These are phyloP conservation scores for Ptychoptera albimana DNA, from an alignment of 2,888 invertebrate genomes.

Conservation along the genomic window DNA sequence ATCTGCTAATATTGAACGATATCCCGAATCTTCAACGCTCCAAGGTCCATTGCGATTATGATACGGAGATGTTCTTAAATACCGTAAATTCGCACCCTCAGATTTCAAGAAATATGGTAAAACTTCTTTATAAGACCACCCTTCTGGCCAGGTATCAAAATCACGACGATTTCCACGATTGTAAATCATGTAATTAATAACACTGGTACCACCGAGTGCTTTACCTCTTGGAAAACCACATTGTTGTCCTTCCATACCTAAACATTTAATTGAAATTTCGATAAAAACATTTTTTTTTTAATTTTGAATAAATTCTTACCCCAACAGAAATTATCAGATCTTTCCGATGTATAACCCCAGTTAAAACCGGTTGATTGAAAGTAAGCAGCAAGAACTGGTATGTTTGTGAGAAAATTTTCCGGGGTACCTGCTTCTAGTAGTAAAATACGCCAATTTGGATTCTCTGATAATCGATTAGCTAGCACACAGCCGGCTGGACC, in stretches of 20 bases:
- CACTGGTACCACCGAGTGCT: conserved; percentile 40
- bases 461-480: conserved; percentile 29
- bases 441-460: conserved; percentile 31
- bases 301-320: no score
- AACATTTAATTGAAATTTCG: background rate
- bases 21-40: conserved; percentile 42
- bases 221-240: conserved; percentile 38
- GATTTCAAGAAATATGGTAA: conserved; percentile 43
- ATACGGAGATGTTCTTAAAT: conserved; percentile 34
- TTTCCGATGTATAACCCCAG: conserved; percentile 55
- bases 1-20: conserved; percentile 32
- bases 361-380: conserved; percentile 36
- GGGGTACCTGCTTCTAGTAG: conserved; percentile 36
- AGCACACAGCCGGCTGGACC: conserved; percentile 58
- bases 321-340: conserved; percentile 41
- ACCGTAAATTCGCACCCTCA: conserved; percentile 29
- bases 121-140: conserved; percentile 53
- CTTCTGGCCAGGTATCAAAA: conserved; percentile 53
- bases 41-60: conserved; percentile 45
- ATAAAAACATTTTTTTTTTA: no score
- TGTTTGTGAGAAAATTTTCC: conserved; percentile 25
- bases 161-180: conserved; percentile 56
- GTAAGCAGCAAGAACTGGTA: conserved; percentile 22
- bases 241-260: conserved; percentile 26
- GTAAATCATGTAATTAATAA: conserved; percentile 53